These are phyloP conservation scores for Tipula confusa DNA, from an alignment of 2,888 invertebrate species.

Conservation along the genomic window DNA sequence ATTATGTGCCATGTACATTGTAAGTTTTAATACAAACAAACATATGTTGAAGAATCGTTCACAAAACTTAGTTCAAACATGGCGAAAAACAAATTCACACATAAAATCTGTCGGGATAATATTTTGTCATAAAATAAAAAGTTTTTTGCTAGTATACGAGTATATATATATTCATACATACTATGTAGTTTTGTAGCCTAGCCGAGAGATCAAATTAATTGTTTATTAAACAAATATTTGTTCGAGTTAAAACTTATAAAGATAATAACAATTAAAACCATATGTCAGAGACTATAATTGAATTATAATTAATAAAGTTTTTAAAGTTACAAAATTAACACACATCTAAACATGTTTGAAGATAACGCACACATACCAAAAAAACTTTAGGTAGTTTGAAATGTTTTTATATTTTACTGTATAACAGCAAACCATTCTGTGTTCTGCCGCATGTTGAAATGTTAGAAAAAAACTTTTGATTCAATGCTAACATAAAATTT, in stretches of 20 bases:
- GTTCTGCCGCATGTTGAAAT: too few species aligned
- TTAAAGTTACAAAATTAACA: not conserved
- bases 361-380: not conserved
- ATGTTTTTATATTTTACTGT: not conserved
- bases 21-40: not conserved
- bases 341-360: not conserved
- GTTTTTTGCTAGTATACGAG: not conserved
- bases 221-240: not conserved
- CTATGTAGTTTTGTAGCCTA: not conserved
- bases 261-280: slow-evolving; percentile 3
- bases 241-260: not conserved
- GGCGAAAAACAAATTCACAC: not conserved
- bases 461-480: not conserved
- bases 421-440: not conserved
- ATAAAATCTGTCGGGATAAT: not conserved
- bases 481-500: too few species aligned
- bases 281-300: not conserved
- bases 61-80: not conserved
- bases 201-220: not conserved
- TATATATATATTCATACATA: too few species aligned
- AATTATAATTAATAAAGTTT: slow-evolving; percentile 25
- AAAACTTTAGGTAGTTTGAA: not conserved
- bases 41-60: not conserved
- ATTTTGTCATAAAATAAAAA: not conserved
- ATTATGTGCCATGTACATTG: not conserved